phyloP scores from a whole-genome alignment of 1,140 invertebrate species.

The Trigoniulus corallinus region DNA sequence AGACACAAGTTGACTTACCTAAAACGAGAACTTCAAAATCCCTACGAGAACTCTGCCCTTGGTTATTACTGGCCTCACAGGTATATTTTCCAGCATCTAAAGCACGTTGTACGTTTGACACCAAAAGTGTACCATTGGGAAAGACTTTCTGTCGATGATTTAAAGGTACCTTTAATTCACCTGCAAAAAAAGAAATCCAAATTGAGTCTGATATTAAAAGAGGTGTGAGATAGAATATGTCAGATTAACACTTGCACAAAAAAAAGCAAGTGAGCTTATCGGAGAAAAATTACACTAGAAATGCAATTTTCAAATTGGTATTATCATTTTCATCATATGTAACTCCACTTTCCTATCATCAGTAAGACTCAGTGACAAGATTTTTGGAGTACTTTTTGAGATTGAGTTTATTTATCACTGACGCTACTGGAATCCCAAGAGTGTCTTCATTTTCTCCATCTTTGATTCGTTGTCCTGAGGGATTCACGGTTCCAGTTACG shows the following conservation, averaged over 20 bases:
- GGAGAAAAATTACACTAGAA: neutral
- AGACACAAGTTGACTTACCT: too few relatives aligned
- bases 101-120: constrained; percentile 42
- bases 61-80: constrained; percentile 21
- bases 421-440: too few relatives aligned
- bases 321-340: too few relatives aligned
- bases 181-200: constrained; percentile 19
- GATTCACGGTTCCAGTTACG: too few relatives aligned
- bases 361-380: too few relatives aligned
- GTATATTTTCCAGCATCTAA: constrained; percentile 48
- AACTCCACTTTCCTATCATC: too few relatives aligned
- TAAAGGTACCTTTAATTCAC: constrained; percentile 53
- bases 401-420: too few relatives aligned
- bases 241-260: neutral
- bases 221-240: neutral
- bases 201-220: neutral
- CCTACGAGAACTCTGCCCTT: constrained; percentile 29
- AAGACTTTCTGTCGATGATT: constrained; percentile 69
- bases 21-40: constrained; percentile 30
- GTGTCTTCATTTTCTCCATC: too few relatives aligned
- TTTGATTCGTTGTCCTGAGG: too few relatives aligned
- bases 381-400: too few relatives aligned
- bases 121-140: constrained; percentile 28
- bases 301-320: neutral
- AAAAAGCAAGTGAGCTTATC: neutral